These are phyloP conservation scores for Conus canariensis DNA, from an alignment of 2,888 invertebrate genomes.

Conservation along the genomic window DNA sequence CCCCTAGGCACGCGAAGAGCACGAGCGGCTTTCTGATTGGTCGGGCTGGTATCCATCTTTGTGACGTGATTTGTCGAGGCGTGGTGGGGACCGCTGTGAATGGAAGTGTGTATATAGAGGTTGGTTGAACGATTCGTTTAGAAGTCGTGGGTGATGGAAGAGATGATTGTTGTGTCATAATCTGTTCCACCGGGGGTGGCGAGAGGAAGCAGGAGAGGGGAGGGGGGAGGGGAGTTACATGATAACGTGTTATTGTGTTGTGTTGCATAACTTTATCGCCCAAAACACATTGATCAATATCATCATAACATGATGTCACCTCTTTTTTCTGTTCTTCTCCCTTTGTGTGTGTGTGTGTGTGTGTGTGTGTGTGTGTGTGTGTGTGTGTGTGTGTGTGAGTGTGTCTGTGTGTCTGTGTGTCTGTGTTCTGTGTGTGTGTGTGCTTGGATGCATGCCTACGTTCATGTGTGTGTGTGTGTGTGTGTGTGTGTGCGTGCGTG, in stretches of 20 bases:
- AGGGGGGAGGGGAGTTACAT: too few species aligned
- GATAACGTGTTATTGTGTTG: too few species aligned
- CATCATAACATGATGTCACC: too few species aligned
- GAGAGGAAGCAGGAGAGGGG: too few species aligned
- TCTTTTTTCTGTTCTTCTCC: too few species aligned
- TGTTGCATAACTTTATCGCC: too few species aligned
- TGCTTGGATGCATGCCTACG: too few species aligned
- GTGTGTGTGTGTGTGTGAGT: neutral
- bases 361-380: neutral
- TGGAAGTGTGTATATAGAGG: neutral
- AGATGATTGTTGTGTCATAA: too few species aligned
- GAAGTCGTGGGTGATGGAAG: too few species aligned
- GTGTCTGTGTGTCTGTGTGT: neutral
- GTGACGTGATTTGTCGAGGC: neutral
- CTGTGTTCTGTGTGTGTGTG: constrained; percentile 1
- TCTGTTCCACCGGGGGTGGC: too few species aligned
- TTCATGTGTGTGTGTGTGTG: constrained; percentile 6
- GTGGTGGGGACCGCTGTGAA: neutral
- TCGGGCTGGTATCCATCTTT: neutral
- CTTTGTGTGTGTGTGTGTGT: neutral
- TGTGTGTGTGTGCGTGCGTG: neutral
- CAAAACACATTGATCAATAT: too few species aligned
- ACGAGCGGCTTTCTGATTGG: neutral
- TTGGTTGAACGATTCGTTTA: neutral
- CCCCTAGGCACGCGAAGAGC: neutral